Evolutionary conservation across 2,797 vertebrate species (phyloP).

Genomic region (Sardinella longiceps): DNA sequence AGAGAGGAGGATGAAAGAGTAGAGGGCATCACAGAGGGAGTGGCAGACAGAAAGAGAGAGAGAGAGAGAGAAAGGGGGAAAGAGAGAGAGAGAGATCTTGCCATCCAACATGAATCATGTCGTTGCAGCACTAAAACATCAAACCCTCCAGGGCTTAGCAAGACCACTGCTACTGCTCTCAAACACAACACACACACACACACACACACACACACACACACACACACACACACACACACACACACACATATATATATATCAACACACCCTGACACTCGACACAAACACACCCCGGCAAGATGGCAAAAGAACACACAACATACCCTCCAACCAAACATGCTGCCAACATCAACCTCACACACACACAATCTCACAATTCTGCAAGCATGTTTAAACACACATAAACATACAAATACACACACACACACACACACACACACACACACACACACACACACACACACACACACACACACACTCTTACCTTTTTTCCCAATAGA

Average conservation of each 20-base stretch:
- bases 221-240: background rate
- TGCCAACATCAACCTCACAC: background rate
- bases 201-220: background rate
- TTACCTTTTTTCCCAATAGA: background rate
- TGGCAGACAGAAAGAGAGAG: background rate
- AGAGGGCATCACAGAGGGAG: background rate
- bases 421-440: background rate
- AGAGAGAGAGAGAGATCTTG: background rate
- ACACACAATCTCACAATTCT: background rate
- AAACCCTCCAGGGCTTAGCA: background rate
- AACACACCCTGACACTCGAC: background rate
- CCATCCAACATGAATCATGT: background rate
- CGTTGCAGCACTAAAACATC: background rate
- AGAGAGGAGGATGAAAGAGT: background rate
- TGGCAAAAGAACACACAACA: background rate
- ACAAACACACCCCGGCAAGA: background rate
- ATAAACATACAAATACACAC: background rate
- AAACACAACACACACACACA: background rate
- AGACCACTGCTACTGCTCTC: background rate
- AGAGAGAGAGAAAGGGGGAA: background rate
- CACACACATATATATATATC: background rate
- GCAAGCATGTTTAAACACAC: background rate
- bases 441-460: background rate
- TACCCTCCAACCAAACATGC: background rate
- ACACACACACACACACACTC: background rate